Conservation (phyloP, 2,888 invertebrate genomes). For the Agrilus cyanescens region DNA sequence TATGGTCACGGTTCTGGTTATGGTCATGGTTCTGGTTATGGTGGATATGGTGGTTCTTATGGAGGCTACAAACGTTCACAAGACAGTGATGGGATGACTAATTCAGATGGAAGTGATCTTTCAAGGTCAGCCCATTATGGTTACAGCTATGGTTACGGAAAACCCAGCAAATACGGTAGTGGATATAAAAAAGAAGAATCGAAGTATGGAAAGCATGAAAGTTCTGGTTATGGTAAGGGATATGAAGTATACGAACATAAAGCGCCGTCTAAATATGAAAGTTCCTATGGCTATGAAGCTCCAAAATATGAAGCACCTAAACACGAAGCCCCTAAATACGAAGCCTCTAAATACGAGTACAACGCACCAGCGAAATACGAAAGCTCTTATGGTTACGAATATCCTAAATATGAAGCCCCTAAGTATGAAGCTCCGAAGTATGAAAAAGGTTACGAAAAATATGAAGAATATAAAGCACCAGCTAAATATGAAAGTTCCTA, state of each 20-base stretch:
- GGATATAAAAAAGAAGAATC: background rate
- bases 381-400: no score
- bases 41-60: slow-evolving; percentile 2
- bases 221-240: slow-evolving; percentile 2
- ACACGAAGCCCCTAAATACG: no score
- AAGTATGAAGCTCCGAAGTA: no score
- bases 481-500: no score
- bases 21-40: slow-evolving; percentile 4
- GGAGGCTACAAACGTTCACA: background rate
- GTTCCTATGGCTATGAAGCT: no score
- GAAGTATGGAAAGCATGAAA: background rate
- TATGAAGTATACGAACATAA: slow-evolving; percentile 4
- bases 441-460: no score
- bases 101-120: no score
- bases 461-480: no score
- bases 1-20: slow-evolving; percentile 12
- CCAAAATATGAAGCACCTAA: no score
- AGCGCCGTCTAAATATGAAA: background rate
- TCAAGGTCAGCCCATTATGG: slow-evolving; percentile 2
- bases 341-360: no score
- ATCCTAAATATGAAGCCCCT: no score
- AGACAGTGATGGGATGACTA: background rate
- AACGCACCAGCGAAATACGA: no score
- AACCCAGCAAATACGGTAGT: slow-evolving; percentile 3
- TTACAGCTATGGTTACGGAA: slow-evolving; percentile 7